These are phyloP conservation scores for Perizoma affinitatum DNA, from an alignment of 2,888 invertebrate species.

Conservation along the genomic window DNA sequence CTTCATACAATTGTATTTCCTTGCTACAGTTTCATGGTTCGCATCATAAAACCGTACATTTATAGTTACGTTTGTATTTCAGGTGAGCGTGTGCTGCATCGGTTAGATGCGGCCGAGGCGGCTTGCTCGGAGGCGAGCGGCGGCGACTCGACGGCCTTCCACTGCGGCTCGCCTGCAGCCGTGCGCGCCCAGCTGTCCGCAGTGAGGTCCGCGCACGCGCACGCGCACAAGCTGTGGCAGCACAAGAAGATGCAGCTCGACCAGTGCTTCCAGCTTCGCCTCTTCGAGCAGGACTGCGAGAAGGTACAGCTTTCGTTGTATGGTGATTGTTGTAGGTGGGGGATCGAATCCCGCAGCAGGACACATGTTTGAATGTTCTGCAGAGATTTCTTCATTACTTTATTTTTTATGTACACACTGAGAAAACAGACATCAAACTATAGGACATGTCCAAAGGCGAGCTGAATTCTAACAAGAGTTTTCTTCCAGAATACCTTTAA, in stretches of 20 bases:
- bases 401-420: too few species aligned
- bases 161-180: slow-evolving; percentile 87
- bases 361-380: too few species aligned
- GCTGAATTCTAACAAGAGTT: too few species aligned
- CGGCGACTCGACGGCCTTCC: slow-evolving; percentile 87
- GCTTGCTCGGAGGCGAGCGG: slow-evolving; percentile 85
- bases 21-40: too few species aligned
- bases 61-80: not conserved
- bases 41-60: too few species aligned
- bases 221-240: slow-evolving; percentile 96
- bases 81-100: slow-evolving; percentile 89
- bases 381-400: too few species aligned
- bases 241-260: slow-evolving; percentile 97
- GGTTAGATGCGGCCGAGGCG: slow-evolving; percentile 81
- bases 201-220: slow-evolving; percentile 94
- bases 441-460: too few species aligned
- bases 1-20: too few species aligned
- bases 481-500: too few species aligned
- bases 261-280: slow-evolving; percentile 96
- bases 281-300: slow-evolving; percentile 98
- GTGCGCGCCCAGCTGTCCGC: slow-evolving; percentile 93
- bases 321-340: too few species aligned
- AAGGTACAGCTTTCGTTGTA: slow-evolving; percentile 83
- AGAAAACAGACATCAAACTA: too few species aligned
- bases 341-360: too few species aligned